These are phyloP conservation scores for Spheniscus humboldti DNA, from an alignment of 2,797 vertebrate genomes.

Conservation along the genomic window DNA sequence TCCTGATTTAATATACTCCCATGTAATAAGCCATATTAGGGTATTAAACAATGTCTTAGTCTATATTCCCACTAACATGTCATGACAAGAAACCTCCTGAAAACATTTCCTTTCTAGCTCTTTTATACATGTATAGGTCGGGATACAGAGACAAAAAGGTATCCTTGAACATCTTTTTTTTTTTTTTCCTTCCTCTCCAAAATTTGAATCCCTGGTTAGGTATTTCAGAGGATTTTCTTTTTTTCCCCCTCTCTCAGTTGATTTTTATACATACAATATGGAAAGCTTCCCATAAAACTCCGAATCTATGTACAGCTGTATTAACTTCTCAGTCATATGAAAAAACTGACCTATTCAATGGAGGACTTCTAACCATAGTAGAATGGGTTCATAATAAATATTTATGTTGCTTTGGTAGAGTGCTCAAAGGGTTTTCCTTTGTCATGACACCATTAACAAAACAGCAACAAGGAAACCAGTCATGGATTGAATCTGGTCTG, in stretches of 20 bases:
- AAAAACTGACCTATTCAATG: background rate
- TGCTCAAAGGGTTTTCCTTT: background rate
- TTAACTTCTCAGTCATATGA: background rate
- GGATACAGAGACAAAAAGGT: background rate
- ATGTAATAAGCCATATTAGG: background rate
- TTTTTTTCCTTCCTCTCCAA: background rate
- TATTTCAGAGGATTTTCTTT: background rate
- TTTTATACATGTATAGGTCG: background rate
- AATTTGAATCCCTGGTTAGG: background rate
- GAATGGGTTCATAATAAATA: background rate
- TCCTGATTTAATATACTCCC: background rate
- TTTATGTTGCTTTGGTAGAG: background rate
- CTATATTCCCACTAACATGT: background rate
- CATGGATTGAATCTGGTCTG: background rate
- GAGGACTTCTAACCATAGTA: background rate
- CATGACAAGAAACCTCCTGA: background rate
- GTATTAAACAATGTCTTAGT: background rate
- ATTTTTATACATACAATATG: background rate
- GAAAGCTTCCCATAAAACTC: background rate
- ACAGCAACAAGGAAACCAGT: background rate
- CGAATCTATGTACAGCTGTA: background rate
- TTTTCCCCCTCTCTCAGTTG: no score
- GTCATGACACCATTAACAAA: background rate
- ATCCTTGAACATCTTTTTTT: background rate
- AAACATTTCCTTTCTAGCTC: background rate